These are phyloP conservation scores for Liolophura sinensis DNA, from an alignment of 1,140 invertebrate species.

Conservation along the genomic window DNA sequence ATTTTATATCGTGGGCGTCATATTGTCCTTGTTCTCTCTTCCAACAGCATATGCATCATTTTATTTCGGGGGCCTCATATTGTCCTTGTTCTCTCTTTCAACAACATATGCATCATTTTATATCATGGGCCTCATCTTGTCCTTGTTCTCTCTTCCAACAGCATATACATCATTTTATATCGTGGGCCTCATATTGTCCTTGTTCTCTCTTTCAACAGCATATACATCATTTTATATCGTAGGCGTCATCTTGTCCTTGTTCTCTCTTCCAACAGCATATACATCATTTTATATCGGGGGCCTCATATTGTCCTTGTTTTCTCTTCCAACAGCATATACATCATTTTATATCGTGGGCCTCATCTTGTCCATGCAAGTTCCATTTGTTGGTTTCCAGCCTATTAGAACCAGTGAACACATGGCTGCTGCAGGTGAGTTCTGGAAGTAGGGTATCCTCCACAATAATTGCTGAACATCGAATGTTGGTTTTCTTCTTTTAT, in stretches of 20 bases:
- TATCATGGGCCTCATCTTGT: constrained; percentile 90
- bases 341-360: constrained; percentile 93
- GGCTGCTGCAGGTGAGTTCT: constrained; percentile 81
- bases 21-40: constrained; percentile 82
- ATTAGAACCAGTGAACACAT: constrained; percentile 99
- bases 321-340: constrained; percentile 77
- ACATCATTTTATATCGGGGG: constrained; percentile 93
- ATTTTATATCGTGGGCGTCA: constrained; percentile 88
- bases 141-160: constrained; percentile 72
- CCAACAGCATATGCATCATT: constrained; percentile 91
- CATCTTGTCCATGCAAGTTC: constrained; percentile 98
- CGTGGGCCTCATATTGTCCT: constrained; percentile 91
- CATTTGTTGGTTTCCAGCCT: constrained; percentile 99
- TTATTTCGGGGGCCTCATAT: constrained; percentile 85
- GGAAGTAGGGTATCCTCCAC: neutral
- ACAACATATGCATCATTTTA: constrained; percentile 92
- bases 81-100: constrained; percentile 77
- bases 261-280: constrained; percentile 72
- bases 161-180: constrained; percentile 95
- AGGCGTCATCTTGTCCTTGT: constrained; percentile 93
- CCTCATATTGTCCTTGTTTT: constrained; percentile 68
- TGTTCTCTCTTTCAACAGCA: constrained; percentile 72
- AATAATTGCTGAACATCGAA: neutral
- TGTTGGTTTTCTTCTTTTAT: no score
- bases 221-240: constrained; percentile 94